Evolutionary conservation across 2,888 invertebrate species (phyloP), one percentile per base, ranked within the genome.

Genomic region (Marasmarcha lunaedactyla): DNA sequence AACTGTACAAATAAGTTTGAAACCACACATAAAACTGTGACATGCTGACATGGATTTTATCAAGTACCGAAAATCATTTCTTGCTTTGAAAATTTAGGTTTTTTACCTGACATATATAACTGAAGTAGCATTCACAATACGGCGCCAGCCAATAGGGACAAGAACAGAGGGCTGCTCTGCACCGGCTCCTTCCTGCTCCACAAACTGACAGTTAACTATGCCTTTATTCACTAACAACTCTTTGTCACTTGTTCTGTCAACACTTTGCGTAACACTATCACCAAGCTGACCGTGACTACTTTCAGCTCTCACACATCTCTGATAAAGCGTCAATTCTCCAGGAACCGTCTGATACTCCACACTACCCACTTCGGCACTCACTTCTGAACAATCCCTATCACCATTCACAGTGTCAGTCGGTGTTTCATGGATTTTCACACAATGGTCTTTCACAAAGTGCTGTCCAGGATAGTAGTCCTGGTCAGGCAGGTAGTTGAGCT

Each of bases 111-210:
- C 54, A 46, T 81, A 84, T 41, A 76, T 54, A 46, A 84, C 78
- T 47, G 84, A 74, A 48, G 69, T 55, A 30, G 71, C 72, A 46
- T 64, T 77, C 34, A 84, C 59, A 48, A 81, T 76, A 54, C 85
- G 72, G 47, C 72, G 74, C 84, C 85, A 85, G 47, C 81, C 85
- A 50, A 77, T 64, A 41, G 84, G 84, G 61, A 85, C 83, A 54
- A 70, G 67, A 47, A 79, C 63, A 52, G 41, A 53, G 52, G 14
- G 13, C 20, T 11, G 9, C 51, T 83, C 76, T 44, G 84, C 74
- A 52, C 83, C 83, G 15, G 81, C 81, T 20, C 79, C 67, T 45
- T 83, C 84, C 57, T 83, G 83, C 74, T 84, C 83, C 66, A 83
- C 65, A 57, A 83, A 71, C 59, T 84, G 84, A 63, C 83, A 84